Conservation (phyloP, 2,113 vertebrate species). For the Cepphus grylle region DNA sequence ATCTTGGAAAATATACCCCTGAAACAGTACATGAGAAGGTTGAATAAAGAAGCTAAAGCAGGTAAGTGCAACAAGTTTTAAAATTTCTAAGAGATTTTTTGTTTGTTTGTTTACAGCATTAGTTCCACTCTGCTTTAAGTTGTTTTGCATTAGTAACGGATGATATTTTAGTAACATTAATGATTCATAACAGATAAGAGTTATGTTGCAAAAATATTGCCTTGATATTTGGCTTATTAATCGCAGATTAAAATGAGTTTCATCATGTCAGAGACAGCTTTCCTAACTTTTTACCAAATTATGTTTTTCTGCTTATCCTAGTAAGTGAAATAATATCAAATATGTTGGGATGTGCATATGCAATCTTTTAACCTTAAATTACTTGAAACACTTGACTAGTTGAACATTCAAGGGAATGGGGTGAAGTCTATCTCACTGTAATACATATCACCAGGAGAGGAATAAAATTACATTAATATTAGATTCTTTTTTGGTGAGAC, state of each 20-base stretch:
- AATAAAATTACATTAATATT: neutral
- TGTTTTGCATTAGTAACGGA: neutral
- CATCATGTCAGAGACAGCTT: neutral
- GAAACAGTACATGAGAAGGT: neutral
- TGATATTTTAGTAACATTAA: neutral
- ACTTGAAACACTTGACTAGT: neutral
- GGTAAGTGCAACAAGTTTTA: neutral
- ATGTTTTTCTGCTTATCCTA: neutral
- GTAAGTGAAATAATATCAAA: neutral
- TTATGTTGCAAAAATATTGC: neutral
- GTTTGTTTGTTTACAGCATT: neutral
- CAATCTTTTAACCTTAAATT: neutral
- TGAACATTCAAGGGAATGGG: neutral
- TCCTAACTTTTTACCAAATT: slow-evolving; percentile 4
- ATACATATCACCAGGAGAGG: neutral
- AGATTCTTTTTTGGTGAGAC: neutral
- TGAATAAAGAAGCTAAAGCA: neutral
- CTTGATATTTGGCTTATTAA: slow-evolving; percentile 26
- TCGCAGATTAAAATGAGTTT: neutral
- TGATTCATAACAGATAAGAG: neutral
- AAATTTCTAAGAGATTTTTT: neutral
- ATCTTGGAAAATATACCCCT: neutral
- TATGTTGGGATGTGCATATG: neutral
- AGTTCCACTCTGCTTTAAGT: neutral
- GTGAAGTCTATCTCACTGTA: neutral